phyloP scores from a whole-genome alignment of 2,797 vertebrate species.

The Xiphorhynchus erythropygius region DNA sequence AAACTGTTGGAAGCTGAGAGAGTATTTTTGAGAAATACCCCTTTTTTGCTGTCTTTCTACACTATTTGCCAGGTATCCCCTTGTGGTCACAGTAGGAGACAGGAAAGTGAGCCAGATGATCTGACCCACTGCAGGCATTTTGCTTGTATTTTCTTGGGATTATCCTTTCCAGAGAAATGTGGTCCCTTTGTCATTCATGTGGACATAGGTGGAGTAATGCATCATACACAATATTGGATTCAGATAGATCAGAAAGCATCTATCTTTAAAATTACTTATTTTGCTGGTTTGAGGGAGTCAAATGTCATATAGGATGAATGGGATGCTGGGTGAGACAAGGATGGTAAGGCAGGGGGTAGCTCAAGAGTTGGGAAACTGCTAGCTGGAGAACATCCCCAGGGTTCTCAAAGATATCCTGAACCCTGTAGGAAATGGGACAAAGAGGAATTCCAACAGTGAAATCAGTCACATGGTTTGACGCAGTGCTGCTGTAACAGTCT shows the following conservation, averaged over 20 bases:
- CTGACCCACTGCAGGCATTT: neutral
- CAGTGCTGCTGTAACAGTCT: neutral
- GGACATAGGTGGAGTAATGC: neutral
- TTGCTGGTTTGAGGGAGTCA: neutral
- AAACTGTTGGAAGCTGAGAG: neutral
- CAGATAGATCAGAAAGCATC: neutral
- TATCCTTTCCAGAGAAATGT: neutral
- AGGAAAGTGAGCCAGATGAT: neutral
- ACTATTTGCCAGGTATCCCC: neutral
- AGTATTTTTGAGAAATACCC: neutral
- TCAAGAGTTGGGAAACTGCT: neutral
- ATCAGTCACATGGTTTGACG: neutral
- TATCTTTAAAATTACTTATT: neutral
- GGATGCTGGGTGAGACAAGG: neutral
- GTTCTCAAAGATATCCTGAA: neutral
- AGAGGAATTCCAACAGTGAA: neutral
- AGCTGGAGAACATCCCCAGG: neutral
- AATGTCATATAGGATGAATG: neutral
- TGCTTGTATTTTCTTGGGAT: neutral
- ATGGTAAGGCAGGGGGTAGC: neutral
- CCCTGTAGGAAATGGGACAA: neutral
- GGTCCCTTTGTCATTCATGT: neutral
- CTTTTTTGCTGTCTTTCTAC: neutral
- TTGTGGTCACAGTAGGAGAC: neutral
- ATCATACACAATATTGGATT: neutral